Conservation (phyloP, 1,140 invertebrate genomes). For the Dreissena polymorpha region DNA sequence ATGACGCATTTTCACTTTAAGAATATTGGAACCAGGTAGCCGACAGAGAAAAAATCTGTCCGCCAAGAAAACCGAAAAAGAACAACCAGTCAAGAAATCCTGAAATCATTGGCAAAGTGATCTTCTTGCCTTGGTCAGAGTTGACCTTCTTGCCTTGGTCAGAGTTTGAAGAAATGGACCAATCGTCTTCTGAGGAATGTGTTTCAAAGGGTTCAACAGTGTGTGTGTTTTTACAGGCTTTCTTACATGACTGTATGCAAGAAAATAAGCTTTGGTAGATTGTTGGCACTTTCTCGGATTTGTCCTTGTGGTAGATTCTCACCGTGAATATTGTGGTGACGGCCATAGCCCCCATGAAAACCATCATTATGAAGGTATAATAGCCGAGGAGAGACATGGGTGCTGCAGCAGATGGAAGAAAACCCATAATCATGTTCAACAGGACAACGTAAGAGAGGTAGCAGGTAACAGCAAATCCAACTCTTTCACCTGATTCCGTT, state of each 20-base stretch:
- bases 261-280: too few relatives aligned
- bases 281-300: too few relatives aligned
- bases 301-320: slow-evolving; percentile 42
- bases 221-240: too few relatives aligned
- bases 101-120: slow-evolving; percentile 19
- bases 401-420: slow-evolving; percentile 24
- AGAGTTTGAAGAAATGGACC: too few relatives aligned
- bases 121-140: not conserved
- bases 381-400: slow-evolving; percentile 34
- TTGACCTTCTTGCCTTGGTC: too few relatives aligned
- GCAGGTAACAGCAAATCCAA: slow-evolving; percentile 44
- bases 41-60: slow-evolving; percentile 25
- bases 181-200: too few relatives aligned
- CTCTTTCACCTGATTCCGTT: slow-evolving; percentile 30
- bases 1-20: not conserved
- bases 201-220: too few relatives aligned
- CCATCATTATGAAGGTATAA: slow-evolving; percentile 46
- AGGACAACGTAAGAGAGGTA: slow-evolving; percentile 42
- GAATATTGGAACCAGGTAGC: slow-evolving; percentile 37
- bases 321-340: slow-evolving; percentile 36
- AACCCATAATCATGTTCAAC: slow-evolving; percentile 39
- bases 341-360: slow-evolving; percentile 23
- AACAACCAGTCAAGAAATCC: slow-evolving; percentile 23
- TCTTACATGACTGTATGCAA: too few relatives aligned
- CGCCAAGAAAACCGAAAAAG: slow-evolving; percentile 28